Evolutionary conservation across 2,113 vertebrate genomes (phyloP).

Genomic region (Tachysurus vachellii): DNA sequence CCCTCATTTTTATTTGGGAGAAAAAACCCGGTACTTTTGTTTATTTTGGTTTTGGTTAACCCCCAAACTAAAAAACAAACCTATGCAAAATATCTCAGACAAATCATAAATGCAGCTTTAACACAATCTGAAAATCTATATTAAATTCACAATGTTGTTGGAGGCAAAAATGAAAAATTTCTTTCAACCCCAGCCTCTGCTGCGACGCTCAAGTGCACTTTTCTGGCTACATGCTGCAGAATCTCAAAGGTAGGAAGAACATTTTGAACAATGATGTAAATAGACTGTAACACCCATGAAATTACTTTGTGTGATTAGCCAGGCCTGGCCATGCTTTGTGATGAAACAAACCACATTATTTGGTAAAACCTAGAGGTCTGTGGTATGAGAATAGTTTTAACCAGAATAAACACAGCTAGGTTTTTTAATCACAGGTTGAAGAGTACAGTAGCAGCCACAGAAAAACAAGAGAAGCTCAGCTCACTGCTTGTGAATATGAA

Average conservation of each 20-base stretch:
- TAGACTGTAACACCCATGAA: not conserved
- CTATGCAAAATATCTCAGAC: not conserved
- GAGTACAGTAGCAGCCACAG: not conserved
- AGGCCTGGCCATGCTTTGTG: not conserved
- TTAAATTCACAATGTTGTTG: not conserved
- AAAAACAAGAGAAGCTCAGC: not conserved
- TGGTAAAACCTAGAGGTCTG: not conserved
- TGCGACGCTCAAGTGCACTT: not conserved
- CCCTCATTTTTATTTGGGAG: not conserved
- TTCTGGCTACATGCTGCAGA: not conserved
- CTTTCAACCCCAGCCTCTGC: not conserved
- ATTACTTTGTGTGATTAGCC: not conserved
- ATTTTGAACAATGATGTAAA: not conserved
- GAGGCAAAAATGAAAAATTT: not conserved
- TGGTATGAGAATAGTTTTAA: not conserved
- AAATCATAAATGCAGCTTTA: not conserved
- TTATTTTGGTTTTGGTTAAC: not conserved
- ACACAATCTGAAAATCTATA: not conserved
- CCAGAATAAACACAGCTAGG: not conserved
- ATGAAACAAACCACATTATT: not conserved
- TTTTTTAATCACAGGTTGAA: not conserved
- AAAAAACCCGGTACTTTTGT: not conserved
- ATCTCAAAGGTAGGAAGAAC: not conserved
- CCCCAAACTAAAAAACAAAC: too few relatives aligned
- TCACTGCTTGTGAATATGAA: not conserved